A percentile compares a stretch with the other conserved stretches of the same genome.
Conservation (phyloP, 2,113 vertebrate genomes). For the Aepyceros melampus region DNA sequence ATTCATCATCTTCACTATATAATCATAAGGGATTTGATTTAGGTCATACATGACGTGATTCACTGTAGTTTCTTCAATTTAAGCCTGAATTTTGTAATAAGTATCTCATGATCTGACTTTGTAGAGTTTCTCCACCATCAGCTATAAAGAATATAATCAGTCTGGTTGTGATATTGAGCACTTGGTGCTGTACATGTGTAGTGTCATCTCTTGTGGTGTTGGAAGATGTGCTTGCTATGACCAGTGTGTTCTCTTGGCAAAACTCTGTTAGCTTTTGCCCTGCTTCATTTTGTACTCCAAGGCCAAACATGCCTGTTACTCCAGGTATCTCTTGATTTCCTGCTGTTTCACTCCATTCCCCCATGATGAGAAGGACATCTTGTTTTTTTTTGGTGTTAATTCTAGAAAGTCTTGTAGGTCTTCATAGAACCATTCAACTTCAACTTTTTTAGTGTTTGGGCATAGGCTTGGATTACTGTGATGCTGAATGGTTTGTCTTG, state of each 20-base stretch:
- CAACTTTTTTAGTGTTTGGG: background rate
- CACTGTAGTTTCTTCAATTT: background rate
- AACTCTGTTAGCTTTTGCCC: background rate
- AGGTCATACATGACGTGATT: background rate
- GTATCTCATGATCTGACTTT: background rate
- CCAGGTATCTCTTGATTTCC: background rate
- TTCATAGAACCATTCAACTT: background rate
- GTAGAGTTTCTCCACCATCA: background rate
- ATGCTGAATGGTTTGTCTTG: background rate
- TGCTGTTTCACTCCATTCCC: background rate
- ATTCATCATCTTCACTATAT: background rate
- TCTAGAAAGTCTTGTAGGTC: background rate
- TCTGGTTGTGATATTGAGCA: background rate
- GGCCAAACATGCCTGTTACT: background rate
- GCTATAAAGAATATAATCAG: background rate
- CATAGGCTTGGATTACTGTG: background rate
- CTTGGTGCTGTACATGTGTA: background rate
- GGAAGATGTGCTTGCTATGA: background rate
- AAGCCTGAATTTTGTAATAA: background rate
- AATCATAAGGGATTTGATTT: background rate
- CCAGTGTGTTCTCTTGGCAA: background rate
- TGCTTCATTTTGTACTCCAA: background rate
- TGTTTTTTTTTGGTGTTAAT: background rate
- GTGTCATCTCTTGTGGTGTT: background rate
- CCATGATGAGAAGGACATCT: background rate